Percentiles rank a stretch among this genome's conserved stretches.
Conservation (phyloP, 2,113 vertebrate species). For the Tyto alba region DNA sequence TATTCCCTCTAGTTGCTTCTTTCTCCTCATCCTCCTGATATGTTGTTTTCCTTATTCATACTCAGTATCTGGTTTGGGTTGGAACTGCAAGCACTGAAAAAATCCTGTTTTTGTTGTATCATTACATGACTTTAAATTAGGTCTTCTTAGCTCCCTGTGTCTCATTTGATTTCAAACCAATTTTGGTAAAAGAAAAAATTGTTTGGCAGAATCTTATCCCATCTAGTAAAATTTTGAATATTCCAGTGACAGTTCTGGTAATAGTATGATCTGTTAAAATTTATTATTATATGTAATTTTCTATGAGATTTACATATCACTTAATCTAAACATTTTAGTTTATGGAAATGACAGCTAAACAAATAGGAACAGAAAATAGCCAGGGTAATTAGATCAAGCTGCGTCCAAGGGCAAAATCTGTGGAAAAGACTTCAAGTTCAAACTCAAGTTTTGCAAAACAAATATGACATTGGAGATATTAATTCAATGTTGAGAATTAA, state of each 20-base stretch:
- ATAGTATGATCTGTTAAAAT: not conserved
- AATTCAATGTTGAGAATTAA: not conserved
- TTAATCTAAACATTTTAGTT: not conserved
- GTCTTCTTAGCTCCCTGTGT: not conserved
- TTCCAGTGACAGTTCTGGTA: not conserved
- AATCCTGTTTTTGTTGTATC: not conserved
- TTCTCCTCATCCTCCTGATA: not conserved
- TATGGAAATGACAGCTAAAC: not conserved
- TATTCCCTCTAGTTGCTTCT: not conserved
- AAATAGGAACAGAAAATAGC: not conserved
- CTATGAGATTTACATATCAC: not conserved
- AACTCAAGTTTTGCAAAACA: constrained; percentile 14
- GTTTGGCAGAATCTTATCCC: not conserved
- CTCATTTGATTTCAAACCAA: not conserved
- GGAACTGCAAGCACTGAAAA: not conserved
- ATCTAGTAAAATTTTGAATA: not conserved
- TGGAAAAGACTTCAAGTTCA: not conserved
- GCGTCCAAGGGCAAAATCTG: not conserved
- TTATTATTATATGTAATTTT: not conserved
- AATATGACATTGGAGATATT: not conserved
- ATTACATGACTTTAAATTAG: not conserved
- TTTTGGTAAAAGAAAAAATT: not conserved
- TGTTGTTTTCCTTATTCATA: not conserved
- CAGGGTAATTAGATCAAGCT: not conserved
- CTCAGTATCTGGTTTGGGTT: not conserved